Conservation (phyloP, 2,797 vertebrate genomes). For the Kryptolebias ocellatus region DNA sequence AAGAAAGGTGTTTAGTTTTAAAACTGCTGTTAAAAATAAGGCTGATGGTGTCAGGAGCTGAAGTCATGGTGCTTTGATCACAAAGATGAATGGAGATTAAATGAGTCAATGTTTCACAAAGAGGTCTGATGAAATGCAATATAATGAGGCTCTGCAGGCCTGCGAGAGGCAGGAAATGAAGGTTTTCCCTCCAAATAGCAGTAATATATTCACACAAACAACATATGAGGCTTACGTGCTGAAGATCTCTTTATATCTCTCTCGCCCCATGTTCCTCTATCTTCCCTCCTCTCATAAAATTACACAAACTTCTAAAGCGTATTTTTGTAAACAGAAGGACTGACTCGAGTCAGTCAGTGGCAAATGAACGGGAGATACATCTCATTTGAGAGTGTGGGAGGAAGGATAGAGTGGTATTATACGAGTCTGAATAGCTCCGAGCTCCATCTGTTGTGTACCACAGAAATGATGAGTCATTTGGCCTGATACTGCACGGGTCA, state of each 20-base stretch:
- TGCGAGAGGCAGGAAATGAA: constrained; percentile 43
- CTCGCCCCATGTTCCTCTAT: neutral
- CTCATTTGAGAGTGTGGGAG: constrained; percentile 51
- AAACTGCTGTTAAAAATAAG: constrained; percentile 30
- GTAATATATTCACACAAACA: constrained; percentile 30
- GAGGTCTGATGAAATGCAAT: constrained; percentile 38
- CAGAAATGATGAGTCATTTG: constrained; percentile 65
- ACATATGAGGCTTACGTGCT: constrained; percentile 17
- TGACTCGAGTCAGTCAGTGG: constrained; percentile 46
- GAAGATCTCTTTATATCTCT: neutral
- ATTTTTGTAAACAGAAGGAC: constrained; percentile 49
- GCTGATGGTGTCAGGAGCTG: constrained; percentile 40
- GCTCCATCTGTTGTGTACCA: constrained; percentile 70
- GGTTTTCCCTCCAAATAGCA: constrained; percentile 25
- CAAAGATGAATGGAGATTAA: constrained; percentile 48
- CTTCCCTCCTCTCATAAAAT: constrained; percentile 21
- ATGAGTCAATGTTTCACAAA: constrained; percentile 46
- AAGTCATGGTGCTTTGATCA: constrained; percentile 48
- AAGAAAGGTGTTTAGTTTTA: constrained; percentile 37
- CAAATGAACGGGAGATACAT: constrained; percentile 33
- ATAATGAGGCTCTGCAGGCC: constrained; percentile 23
- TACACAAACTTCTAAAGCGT: constrained; percentile 17
- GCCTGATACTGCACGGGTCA: constrained; percentile 49
- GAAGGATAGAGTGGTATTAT: constrained; percentile 55
- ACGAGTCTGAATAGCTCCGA: constrained; percentile 57